Evolutionary conservation across 2,888 invertebrate genomes (phyloP), one percentile per base, ranked within the genome.

Genomic region (Agrotis puta): DNA sequence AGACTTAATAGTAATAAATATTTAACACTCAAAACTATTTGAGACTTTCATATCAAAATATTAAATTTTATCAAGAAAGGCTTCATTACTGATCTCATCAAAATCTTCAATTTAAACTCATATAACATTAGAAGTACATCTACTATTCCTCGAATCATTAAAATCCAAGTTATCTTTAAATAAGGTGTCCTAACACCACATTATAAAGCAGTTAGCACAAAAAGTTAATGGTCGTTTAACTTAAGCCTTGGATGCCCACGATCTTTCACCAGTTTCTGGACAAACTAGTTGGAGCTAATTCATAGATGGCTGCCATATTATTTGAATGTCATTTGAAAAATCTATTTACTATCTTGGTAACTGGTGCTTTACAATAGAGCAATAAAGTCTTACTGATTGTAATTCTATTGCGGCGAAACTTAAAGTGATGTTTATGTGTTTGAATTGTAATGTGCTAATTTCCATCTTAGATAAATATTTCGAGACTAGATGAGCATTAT

Each of bases 151-250:
- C 24, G 7, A 65, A 64, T 22, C 54, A 70, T 76, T 64, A 14
- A 81, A 67, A 56, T 50, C 9, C 24, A 18, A 50, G 43, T 47
- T 54, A 70, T 22, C 16, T 67, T 53, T 64, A 45, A 67, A 70
- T 43, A 58, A 20, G 20, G 47, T 79, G 66, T 76, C 27, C 48
- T 64, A 66, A 70, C 64, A 61, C 11, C 24, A 56, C 51, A 70
- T 75, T 66, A 70, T 64, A 80, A 79, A 64, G 70, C 20, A 62
- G 64, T 79, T 81, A 76, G 65, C 64, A 54, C 64, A 62, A 71
- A 43, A 77, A 47, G 45, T 20, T 62, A 72, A 65, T 54, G 62
- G 64, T 33, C 50, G 27, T 71, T 68, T 48, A 78, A 66, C 43
- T n/a, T 53, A 51, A 72, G 53, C 64, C 65, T 81, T 76, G 57